These are phyloP conservation scores for Plutomurus gul DNA, from an alignment of 1,140 invertebrate species.

Conservation along the genomic window DNA sequence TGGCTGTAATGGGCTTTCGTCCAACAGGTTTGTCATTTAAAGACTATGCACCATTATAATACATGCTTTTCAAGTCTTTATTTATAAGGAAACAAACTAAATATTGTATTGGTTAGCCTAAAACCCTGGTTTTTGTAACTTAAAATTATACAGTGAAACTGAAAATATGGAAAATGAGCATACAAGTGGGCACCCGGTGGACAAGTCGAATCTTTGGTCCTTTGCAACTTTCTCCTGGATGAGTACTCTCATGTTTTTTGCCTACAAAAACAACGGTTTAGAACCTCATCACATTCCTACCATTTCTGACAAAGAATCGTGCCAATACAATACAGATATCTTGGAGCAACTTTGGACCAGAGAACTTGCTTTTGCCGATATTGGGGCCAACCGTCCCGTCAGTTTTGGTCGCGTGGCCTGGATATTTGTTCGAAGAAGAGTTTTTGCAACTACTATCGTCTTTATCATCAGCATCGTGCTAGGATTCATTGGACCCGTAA, in stretches of 20 bases:
- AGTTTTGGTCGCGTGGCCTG: constrained; percentile 59
- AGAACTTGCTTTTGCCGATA: not conserved
- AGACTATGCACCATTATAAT: too few relatives aligned
- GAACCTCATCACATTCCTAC: constrained; percentile 58
- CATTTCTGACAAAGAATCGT: constrained; percentile 62
- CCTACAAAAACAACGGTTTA: constrained; percentile 61
- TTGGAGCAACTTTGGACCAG: constrained; percentile 55
- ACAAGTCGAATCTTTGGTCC: constrained; percentile 63
- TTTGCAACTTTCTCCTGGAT: constrained; percentile 67
- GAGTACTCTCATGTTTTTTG: constrained; percentile 63
- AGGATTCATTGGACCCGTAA: constrained; percentile 69
- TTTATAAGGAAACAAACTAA: too few relatives aligned
- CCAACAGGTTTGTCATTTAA: too few relatives aligned
- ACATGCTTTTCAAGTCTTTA: too few relatives aligned
- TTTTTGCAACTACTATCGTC: constrained; percentile 62
- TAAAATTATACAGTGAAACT: not conserved
- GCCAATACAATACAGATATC: constrained; percentile 59
- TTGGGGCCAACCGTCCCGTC: constrained; percentile 2
- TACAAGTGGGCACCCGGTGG: constrained; percentile 55
- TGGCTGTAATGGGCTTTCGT: not conserved
- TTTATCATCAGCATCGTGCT: constrained; percentile 63
- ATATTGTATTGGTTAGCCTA: too few relatives aligned
- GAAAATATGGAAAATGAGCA: not conserved
- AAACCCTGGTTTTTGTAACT: not conserved
- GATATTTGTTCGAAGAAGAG: constrained; percentile 64